A percentile compares a stretch with the other conserved stretches of the same genome.
These are phyloP conservation scores for Willisornis vidua DNA, from an alignment of 2,113 vertebrate genomes.

Conservation along the genomic window DNA sequence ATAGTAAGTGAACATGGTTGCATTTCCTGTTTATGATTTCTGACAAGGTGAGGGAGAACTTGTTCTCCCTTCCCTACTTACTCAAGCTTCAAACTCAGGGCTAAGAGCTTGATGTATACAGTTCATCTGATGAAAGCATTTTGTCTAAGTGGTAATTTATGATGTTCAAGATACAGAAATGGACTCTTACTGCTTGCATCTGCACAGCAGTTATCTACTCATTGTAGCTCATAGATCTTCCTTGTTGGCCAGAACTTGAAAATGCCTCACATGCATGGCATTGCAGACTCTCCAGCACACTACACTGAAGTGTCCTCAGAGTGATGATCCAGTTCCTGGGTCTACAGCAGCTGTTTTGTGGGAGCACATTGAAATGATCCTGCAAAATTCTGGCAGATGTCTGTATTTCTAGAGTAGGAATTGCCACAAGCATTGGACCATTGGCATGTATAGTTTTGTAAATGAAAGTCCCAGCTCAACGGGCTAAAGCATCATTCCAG, in stretches of 20 bases:
- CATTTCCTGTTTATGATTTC: constrained; percentile 56
- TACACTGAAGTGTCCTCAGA: background rate
- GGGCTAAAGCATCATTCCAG: background rate
- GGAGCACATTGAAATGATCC: background rate
- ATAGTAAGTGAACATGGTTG: constrained; percentile 13
- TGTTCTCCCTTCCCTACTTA: background rate
- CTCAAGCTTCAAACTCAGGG: background rate
- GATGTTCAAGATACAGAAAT: background rate
- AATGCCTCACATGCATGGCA: background rate
- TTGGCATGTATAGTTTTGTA: background rate
- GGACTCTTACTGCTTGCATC: background rate
- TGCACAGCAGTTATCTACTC: background rate
- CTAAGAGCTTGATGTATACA: background rate
- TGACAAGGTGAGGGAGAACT: constrained; percentile 39
- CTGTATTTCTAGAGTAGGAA: background rate
- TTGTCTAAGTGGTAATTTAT: background rate
- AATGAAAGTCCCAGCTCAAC: background rate
- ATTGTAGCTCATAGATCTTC: background rate
- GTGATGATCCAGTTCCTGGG: background rate
- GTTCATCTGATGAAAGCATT: background rate
- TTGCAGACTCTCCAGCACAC: background rate
- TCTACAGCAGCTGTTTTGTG: background rate
- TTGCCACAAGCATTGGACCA: background rate
- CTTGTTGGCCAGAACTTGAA: background rate
- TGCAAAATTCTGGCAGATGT: background rate